These are phyloP conservation scores for Drosophila sordidula DNA, from an alignment of 2,888 invertebrate genomes.

Conservation along the genomic window DNA sequence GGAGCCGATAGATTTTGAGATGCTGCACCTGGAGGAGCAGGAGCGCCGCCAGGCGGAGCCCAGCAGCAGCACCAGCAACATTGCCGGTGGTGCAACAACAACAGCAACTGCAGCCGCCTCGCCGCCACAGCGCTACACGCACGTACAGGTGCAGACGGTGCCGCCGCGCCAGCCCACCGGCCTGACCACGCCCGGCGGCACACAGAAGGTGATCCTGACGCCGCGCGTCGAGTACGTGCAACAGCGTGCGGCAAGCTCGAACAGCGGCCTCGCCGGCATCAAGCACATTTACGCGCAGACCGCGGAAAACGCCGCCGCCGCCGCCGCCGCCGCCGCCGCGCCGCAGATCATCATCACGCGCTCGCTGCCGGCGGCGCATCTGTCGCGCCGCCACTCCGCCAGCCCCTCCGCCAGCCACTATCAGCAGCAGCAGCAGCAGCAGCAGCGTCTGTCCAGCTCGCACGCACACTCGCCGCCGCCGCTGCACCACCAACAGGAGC, in stretches of 20 bases:
- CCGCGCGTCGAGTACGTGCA: slow-evolving; percentile 83
- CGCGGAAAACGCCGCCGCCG: slow-evolving; percentile 34
- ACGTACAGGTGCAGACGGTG: slow-evolving; percentile 83
- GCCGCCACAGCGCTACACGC: slow-evolving; percentile 76
- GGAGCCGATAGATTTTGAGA: slow-evolving; percentile 83
- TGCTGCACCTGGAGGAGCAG: slow-evolving; percentile 64
- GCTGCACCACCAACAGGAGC: slow-evolving; percentile 35
- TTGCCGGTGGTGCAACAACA: no score
- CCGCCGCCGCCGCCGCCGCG: slow-evolving; percentile 63
- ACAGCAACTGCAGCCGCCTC: slow-evolving; percentile 16
- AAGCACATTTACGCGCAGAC: slow-evolving; percentile 67
- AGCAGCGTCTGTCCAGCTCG: slow-evolving; percentile 7
- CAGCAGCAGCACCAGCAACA: slow-evolving; percentile 33
- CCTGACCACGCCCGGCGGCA: slow-evolving; percentile 69
- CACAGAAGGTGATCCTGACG: slow-evolving; percentile 83
- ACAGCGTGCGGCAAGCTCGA: slow-evolving; percentile 49
- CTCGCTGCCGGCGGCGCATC: slow-evolving; percentile 57
- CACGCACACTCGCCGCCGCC: slow-evolving; percentile 40
- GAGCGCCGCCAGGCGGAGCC: slow-evolving; percentile 41
- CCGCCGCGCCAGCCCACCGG: slow-evolving; percentile 78
- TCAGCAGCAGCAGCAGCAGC: slow-evolving; percentile 45
- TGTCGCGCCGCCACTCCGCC: slow-evolving; percentile 78
- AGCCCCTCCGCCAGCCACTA: slow-evolving; percentile 78
- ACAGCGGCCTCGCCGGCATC: slow-evolving; percentile 35
- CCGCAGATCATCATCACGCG: slow-evolving; percentile 84